phyloP scores from a whole-genome alignment of 2,113 vertebrate species.

The Protobothrops flavoviridis region DNA sequence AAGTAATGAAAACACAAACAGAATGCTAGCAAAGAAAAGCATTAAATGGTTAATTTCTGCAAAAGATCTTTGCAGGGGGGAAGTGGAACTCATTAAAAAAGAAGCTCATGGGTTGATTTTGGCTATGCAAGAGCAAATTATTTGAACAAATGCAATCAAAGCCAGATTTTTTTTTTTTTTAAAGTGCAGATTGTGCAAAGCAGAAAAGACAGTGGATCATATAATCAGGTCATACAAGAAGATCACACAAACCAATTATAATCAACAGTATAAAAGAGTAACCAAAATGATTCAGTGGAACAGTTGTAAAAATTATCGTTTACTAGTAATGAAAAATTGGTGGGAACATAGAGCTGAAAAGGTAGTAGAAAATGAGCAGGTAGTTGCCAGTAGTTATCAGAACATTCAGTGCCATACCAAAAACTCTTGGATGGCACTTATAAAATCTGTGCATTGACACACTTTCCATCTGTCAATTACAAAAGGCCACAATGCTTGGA shows the following conservation, averaged over 20 bases:
- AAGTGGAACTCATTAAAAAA: background rate
- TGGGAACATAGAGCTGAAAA: background rate
- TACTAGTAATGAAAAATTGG: background rate
- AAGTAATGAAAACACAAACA: background rate
- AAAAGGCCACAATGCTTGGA: no score
- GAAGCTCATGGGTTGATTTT: background rate
- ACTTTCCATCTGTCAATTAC: no score
- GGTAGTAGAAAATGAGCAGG: background rate
- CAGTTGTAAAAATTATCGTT: background rate
- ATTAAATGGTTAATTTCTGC: background rate
- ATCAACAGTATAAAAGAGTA: background rate
- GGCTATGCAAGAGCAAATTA: background rate
- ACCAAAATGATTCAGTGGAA: background rate
- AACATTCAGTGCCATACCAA: background rate
- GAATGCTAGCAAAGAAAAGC: background rate
- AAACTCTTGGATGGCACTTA: no score
- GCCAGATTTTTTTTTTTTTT: background rate
- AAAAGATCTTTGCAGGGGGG: background rate
- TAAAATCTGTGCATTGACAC: no score
- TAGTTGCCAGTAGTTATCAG: background rate
- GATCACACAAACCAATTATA: background rate
- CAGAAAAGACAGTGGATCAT: background rate
- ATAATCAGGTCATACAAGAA: background rate
- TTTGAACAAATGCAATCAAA: background rate
- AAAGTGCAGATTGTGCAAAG: background rate